A percentile compares a stretch with the other conserved stretches of the same genome.
Evolutionary conservation across 2,113 vertebrate species (phyloP).

Genomic region (Megalops atlanticus): DNA sequence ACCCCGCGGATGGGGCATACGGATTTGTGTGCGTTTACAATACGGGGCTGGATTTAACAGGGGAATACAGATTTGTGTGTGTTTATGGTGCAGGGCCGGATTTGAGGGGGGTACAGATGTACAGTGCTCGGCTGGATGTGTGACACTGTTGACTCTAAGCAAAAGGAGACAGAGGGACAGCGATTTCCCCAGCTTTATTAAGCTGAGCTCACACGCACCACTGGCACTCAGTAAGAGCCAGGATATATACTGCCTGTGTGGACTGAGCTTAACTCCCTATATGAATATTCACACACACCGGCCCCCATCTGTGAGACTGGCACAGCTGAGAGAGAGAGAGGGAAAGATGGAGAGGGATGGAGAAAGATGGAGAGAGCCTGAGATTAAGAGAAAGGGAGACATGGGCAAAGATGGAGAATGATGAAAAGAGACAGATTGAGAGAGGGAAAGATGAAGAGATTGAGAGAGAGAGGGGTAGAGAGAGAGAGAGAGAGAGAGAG

Average conservation of each 20-base stretch:
- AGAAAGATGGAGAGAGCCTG: slow-evolving; percentile 6
- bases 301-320: slow-evolving; percentile 62
- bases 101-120: slow-evolving; percentile 13
- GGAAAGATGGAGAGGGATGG: not conserved
- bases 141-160: slow-evolving; percentile 37
- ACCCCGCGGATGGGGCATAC: slow-evolving; percentile 22
- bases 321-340: slow-evolving; percentile 22
- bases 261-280: slow-evolving; percentile 55
- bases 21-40: slow-evolving; percentile 52
- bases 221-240: slow-evolving; percentile 53
- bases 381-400: not conserved
- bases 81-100: slow-evolving; percentile 17
- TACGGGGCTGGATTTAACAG: slow-evolving; percentile 35
- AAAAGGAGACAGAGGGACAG: slow-evolving; percentile 39
- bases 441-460: slow-evolving; percentile 1
- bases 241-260: slow-evolving; percentile 61
- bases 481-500: not conserved
- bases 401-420: slow-evolving; percentile 29
- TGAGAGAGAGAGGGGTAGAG: not conserved
- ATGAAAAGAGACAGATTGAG: slow-evolving; percentile 11
- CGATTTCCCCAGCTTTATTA: slow-evolving; percentile 54
- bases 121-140: slow-evolving; percentile 20
- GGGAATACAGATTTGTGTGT: slow-evolving; percentile 50
- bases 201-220: slow-evolving; percentile 43
- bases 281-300: slow-evolving; percentile 65